phyloP scores from a whole-genome alignment of 2,797 vertebrate genomes.

The Lepilemur septentrionalis region DNA sequence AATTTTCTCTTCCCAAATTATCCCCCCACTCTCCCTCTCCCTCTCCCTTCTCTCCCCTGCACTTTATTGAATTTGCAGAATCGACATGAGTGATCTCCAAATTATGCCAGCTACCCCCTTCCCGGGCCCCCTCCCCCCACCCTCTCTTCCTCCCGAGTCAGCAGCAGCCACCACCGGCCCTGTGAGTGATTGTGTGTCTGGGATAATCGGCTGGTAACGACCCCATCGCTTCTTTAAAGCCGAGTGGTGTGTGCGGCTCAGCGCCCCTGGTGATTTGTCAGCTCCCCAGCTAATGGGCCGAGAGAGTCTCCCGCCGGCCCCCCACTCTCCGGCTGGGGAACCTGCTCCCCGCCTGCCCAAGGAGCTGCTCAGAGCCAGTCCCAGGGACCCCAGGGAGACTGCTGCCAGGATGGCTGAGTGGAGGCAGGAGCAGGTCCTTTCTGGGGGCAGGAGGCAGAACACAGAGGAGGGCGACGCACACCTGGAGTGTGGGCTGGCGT shows the following conservation, averaged over 20 bases:
- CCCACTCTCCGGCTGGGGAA: constrained; percentile 47
- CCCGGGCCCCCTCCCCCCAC: constrained; percentile 48
- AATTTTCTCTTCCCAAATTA: constrained; percentile 92
- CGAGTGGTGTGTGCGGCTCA: constrained; percentile 89
- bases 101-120: constrained; percentile 73
- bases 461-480: background rate
- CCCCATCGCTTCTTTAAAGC: constrained; percentile 81
- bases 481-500: background rate
- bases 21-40: constrained; percentile 81
- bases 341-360: background rate
- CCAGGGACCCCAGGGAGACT: background rate
- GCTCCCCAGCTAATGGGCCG: constrained; percentile 80
- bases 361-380: background rate
- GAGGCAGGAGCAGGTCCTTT: background rate
- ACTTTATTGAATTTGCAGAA: constrained; percentile 80
- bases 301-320: constrained; percentile 21
- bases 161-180: constrained; percentile 83
- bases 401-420: background rate
- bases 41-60: constrained; percentile 74
- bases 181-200: constrained; percentile 86
- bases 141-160: constrained; percentile 50
- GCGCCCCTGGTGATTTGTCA: constrained; percentile 88
- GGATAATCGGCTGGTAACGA: constrained; percentile 91
- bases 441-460: background rate
- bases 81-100: constrained; percentile 82